Base-by-base conservation (phyloP, 92 coral and sea anemone species). In the Palythoa grandis region DNA sequence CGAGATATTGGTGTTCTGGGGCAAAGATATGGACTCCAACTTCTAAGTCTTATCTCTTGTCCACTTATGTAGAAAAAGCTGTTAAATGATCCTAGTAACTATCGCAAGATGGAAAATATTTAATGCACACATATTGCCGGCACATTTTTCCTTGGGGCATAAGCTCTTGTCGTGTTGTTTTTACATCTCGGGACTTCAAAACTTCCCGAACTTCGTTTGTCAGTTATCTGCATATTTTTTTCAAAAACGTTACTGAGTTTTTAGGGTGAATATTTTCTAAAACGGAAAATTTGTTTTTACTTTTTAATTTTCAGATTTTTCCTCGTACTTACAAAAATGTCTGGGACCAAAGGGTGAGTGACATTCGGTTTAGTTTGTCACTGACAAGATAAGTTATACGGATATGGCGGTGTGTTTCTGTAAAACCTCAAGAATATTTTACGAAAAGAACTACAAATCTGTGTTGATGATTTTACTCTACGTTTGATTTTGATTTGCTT, bases 1-100 rank as follows among this genome's bases (percentile, higher is more conserved):
- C 70, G 40, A 61, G 60, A 22, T 13, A 76, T 83, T 78, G 85
- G 84, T 83, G 74, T 77, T 91, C 67, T 77, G 74, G 76, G 74
- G 79, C 50, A 43, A 72, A 74, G 77, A 83, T 76, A 83, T 77
- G 82, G 88, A 84, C 76, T 83, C 70, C 61, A 65, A 63, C 25
- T 23, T 88, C 60, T 72, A 17, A 20, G 63, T 43, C 66, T 8
- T 80, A 70, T 14, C 19, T 52, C 60, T n/a, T 1, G 39, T 39
- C 22, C 47, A 65, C 7, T 80, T 65, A 13, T 61, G 20, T 79
- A 23, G 61, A 80, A 43, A 63, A 66, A 20, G 11, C 13, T 19
- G 38, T 9, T 43, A n/a, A 23, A 80, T 47, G 47, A 12, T 22
- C 19, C 40, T 63, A 12, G 11, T 14, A 10, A 29, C 48, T 8